These are phyloP conservation scores for Callionymus lyra DNA, from an alignment of 2,113 vertebrate species.

Conservation along the genomic window DNA sequence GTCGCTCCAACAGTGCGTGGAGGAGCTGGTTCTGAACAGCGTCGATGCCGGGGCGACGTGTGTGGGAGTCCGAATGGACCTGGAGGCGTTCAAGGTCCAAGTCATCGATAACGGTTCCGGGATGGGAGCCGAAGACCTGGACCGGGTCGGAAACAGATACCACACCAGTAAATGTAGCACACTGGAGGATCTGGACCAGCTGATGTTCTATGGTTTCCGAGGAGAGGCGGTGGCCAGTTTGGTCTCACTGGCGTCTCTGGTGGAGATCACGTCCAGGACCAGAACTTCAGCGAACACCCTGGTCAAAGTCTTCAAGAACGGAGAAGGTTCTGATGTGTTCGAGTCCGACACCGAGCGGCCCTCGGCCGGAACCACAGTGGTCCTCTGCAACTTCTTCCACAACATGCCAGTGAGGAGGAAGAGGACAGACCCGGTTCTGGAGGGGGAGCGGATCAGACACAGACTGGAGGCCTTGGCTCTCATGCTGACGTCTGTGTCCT, in stretches of 20 bases:
- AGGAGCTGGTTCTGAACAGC: slow-evolving; percentile 89
- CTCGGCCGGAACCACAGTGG: slow-evolving; percentile 80
- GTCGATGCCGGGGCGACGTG: slow-evolving; percentile 88
- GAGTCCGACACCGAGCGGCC: slow-evolving; percentile 74
- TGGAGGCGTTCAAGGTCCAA: slow-evolving; percentile 85
- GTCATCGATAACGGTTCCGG: slow-evolving; percentile 88
- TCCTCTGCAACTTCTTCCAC: slow-evolving; percentile 80
- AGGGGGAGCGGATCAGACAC: slow-evolving; percentile 82
- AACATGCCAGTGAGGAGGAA: slow-evolving; percentile 86
- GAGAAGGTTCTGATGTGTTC: slow-evolving; percentile 65
- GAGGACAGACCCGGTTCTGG: slow-evolving; percentile 73
- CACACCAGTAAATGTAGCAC: slow-evolving; percentile 85
- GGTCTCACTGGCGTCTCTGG: slow-evolving; percentile 68
- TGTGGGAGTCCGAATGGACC: slow-evolving; percentile 78
- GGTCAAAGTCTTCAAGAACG: slow-evolving; percentile 78
- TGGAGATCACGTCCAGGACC: slow-evolving; percentile 82
- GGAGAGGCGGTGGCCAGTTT: slow-evolving; percentile 92
- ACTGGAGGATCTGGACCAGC: slow-evolving; percentile 75
- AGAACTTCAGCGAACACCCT: slow-evolving; percentile 73
- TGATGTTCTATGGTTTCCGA: slow-evolving; percentile 80
- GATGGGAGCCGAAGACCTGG: slow-evolving; percentile 73
- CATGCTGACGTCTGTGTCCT: slow-evolving; percentile 83
- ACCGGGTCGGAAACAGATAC: slow-evolving; percentile 73
- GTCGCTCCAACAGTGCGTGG: slow-evolving; percentile 83
- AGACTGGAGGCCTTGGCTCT: slow-evolving; percentile 82